Evolutionary conservation across 2,888 invertebrate species (phyloP).

Genomic region (Nezara viridula): DNA sequence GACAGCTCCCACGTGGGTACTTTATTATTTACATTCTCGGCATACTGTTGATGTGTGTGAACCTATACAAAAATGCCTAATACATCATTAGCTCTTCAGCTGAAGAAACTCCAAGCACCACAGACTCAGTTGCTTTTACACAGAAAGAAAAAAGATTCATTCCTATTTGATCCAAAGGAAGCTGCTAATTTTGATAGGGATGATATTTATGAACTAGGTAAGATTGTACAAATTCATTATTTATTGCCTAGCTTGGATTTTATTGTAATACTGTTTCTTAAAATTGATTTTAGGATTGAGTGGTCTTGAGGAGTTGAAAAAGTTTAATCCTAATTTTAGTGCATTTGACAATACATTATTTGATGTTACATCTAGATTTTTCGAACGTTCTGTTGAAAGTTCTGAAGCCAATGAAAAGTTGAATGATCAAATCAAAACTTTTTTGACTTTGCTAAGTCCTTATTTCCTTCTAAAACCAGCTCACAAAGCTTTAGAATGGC

Average conservation of each 20-base stretch:
- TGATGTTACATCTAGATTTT: constrained; percentile 79
- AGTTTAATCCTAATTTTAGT: constrained; percentile 79
- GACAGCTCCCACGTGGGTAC: no score
- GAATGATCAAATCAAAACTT: constrained; percentile 81
- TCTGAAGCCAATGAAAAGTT: constrained; percentile 82
- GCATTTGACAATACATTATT: constrained; percentile 85
- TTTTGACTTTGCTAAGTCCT: constrained; percentile 86
- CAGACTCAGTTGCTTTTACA: constrained; percentile 79
- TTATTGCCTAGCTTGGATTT: neutral
- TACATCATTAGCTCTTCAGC: constrained; percentile 85
- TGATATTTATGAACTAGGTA: constrained; percentile 88
- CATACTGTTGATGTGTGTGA: neutral
- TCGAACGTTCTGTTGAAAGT: constrained; percentile 86
- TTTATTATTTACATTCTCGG: neutral
- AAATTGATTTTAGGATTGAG: constrained; percentile 73
- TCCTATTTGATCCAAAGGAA: constrained; percentile 91
- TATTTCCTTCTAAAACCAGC: constrained; percentile 88
- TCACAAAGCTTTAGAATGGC: constrained; percentile 95
- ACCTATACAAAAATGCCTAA: constrained; percentile 67
- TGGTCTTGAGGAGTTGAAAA: constrained; percentile 87
- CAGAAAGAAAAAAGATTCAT: constrained; percentile 81
- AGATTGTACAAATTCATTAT: constrained; percentile 34
- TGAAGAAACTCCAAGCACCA: constrained; percentile 81
- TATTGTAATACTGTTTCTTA: constrained; percentile 45
- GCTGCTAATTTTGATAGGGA: constrained; percentile 89